Evolutionary conservation across 2,113 vertebrate genomes (phyloP).

Genomic region (Ophiodon elongatus): DNA sequence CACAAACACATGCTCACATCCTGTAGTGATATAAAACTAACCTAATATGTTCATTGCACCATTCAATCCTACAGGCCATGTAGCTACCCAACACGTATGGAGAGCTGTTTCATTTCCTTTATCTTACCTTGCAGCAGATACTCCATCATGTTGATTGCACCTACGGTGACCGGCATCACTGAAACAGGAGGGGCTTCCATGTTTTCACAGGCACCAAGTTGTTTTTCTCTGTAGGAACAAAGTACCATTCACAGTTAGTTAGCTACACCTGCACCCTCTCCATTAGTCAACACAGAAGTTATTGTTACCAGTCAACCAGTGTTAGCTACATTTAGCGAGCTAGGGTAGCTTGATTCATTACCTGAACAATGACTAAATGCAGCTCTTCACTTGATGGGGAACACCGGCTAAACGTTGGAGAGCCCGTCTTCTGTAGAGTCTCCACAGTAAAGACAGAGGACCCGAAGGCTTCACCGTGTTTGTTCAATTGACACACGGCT

Average conservation of each 20-base stretch:
- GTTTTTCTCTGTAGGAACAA: neutral
- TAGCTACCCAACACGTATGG: neutral
- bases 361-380: slow-evolving; percentile 2
- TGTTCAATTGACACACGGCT: neutral
- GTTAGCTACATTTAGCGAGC: neutral
- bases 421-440: neutral
- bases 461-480: neutral
- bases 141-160: slow-evolving; percentile 97
- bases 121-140: slow-evolving; percentile 92
- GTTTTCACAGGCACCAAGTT: neutral
- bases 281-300: neutral
- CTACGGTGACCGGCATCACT: slow-evolving; percentile 93
- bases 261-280: neutral
- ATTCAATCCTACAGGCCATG: neutral
- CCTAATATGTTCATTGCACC: too few species aligned
- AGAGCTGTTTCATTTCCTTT: neutral
- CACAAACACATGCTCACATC: neutral
- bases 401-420: neutral
- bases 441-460: slow-evolving; percentile 7
- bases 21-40: neutral
- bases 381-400: neutral
- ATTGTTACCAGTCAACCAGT: neutral
- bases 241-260: neutral
- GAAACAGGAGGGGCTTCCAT: slow-evolving; percentile 96
- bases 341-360: neutral